A percentile compares a stretch with the other conserved stretches of the same genome.
phyloP scores from a whole-genome alignment of 2,797 vertebrate genomes.

The Huso huso region DNA sequence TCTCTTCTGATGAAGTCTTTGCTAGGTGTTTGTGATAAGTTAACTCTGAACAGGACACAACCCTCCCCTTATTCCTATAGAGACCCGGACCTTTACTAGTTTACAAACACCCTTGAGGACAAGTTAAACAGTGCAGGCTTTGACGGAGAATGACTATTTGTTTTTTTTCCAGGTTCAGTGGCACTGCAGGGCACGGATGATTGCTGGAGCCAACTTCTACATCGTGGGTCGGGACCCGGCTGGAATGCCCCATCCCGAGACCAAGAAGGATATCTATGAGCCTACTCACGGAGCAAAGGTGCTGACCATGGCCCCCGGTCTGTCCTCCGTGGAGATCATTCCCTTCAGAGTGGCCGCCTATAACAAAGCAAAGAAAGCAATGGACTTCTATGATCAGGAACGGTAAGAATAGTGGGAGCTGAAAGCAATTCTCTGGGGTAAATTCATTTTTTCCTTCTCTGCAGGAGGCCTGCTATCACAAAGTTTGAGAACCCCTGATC shows the following conservation, averaged over 20 bases:
- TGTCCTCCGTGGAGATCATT: constrained; percentile 94
- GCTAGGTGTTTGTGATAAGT: too few relatives aligned
- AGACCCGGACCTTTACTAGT: too few relatives aligned
- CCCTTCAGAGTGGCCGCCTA: constrained; percentile 95
- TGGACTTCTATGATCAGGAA: constrained; percentile 82
- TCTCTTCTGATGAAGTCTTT: too few relatives aligned
- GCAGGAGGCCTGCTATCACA: too few relatives aligned
- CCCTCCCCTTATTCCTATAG: too few relatives aligned
- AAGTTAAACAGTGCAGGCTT: too few relatives aligned
- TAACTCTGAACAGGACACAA: too few relatives aligned
- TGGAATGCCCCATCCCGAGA: constrained; percentile 91
- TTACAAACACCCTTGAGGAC: too few relatives aligned
- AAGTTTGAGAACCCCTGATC: too few relatives aligned
- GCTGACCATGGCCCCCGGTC: constrained; percentile 90
- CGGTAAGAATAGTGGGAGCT: constrained; percentile 48
- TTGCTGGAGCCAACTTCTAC: constrained; percentile 91
- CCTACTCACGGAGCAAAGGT: constrained; percentile 87
- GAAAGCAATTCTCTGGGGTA: too few relatives aligned
- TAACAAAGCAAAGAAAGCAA: constrained; percentile 79
- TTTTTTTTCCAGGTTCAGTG: constrained; percentile 80
- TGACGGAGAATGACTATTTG: not conserved
- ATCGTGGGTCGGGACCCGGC: constrained; percentile 94
- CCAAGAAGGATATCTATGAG: constrained; percentile 87
- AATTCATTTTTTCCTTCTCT: too few relatives aligned
- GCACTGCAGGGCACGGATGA: constrained; percentile 92